A percentile compares a stretch with the other conserved stretches of the same genome.
Conservation (phyloP, 1,140 invertebrate genomes). For the Dendroctonus ponderosae region DNA sequence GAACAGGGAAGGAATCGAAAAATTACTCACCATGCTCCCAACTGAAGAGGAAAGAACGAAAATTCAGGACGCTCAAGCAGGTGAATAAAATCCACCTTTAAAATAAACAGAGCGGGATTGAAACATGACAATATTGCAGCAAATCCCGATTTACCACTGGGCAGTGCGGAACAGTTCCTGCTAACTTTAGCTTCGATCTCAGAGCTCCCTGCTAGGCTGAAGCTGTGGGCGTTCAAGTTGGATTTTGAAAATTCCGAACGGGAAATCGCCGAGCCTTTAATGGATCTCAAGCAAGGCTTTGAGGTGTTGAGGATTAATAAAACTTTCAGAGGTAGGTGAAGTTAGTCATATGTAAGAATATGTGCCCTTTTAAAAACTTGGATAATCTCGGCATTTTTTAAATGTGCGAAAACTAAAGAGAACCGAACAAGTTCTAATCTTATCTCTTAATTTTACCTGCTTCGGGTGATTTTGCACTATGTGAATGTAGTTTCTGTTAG, state of each 20-base stretch:
- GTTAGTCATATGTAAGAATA: background rate
- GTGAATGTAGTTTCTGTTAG: background rate
- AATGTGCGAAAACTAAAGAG: background rate
- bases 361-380: no score
- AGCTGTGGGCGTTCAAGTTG: slow-evolving; percentile 97
- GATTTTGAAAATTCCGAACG: slow-evolving; percentile 97
- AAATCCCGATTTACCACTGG: slow-evolving; percentile 93
- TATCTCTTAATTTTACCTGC: no score
- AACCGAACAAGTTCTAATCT: background rate
- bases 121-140: slow-evolving; percentile 47
- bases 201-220: slow-evolving; percentile 90
- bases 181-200: slow-evolving; percentile 93
- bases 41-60: slow-evolving; percentile 94
- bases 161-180: slow-evolving; percentile 97
- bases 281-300: slow-evolving; percentile 97
- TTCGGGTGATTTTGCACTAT: no score
- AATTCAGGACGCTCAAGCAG: slow-evolving; percentile 90
- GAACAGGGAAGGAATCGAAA: slow-evolving; percentile 97
- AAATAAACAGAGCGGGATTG: background rate
- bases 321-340: slow-evolving; percentile 77
- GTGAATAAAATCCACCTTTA: slow-evolving; percentile 6
- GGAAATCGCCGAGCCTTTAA: slow-evolving; percentile 97
- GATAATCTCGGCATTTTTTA: no score
- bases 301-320: slow-evolving; percentile 85
- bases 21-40: slow-evolving; percentile 96